Base-by-base conservation (phyloP, 2,797 vertebrate species). In the Steatocranus sp. region DNA sequence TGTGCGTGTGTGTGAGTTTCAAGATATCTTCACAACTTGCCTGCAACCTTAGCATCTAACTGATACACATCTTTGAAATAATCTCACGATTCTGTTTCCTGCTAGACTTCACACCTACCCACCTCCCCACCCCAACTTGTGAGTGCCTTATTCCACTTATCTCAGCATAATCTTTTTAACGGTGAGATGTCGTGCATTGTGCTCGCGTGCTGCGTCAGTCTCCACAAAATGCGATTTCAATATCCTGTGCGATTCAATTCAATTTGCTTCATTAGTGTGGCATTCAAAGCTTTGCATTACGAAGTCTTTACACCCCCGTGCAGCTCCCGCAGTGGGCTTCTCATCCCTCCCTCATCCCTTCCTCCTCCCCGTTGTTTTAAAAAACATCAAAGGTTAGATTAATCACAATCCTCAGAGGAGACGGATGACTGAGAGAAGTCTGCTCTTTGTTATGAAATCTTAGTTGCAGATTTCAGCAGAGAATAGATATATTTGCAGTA, bases 371-470 rank as follows among this genome's bases (percentile, higher is more conserved):
- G 51, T 89, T 90, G 91, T 93, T 92, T 92, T 78, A 80, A 66
- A 61, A 83, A 82, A 86, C 92, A 92, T 94, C 91, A 92, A 89
- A 92, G 85, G 89, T 92, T 83, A 82, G 82, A 92, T 91, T 92
- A 92, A 93, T 93, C 86, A 86, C 81, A 79, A 82, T 88, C 75
- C 88, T 91, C 82, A 5, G 70, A 77, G 83, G 86, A 91, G 76
- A 88, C 48, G 76, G 83, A 91, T 81, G 87, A 85, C 82, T 82
- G 88, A 83, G 83, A 79, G 70, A 84, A 86, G 49, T 84, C 87
- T 85, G 79, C 85, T 80, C 85, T 88, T 90, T 88, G 84, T 87
- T 80, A 85, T 74, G 75, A 87, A 87, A 85, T 74, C 76, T 38
- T 76, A 41, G 78, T 86, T 87, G 74, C 89, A 82, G 83, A 87